Evolutionary conservation across 2,888 invertebrate genomes (phyloP), one percentile per base, ranked within the genome.

Genomic region (Erebia epiphron): DNA sequence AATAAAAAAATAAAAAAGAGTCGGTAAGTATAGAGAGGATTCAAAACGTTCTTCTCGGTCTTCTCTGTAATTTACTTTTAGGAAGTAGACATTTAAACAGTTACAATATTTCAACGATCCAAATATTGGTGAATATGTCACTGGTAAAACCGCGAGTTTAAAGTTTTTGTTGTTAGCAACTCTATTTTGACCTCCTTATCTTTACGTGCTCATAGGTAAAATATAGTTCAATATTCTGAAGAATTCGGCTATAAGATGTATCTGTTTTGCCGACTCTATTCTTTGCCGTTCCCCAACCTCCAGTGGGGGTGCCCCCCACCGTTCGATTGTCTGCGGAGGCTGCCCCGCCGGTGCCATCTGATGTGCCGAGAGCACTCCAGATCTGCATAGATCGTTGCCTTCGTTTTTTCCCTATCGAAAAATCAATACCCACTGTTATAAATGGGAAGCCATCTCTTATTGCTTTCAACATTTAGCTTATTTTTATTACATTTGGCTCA

Each of bases 321-420:
- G 89, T 94, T 92, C 93, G 93, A 93, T 94, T 94, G 94, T 94
- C 93, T 93, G 92, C 91, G 92, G 90, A 91, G 91, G 91, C 90
- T 90, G 89, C 88, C 91, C 88, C 91, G 91, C 88, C 92, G 91
- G 93, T 93, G 93, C 92, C 92, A 93, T 92, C 93, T 92, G 92
- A 92, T 92, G 92, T 93, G 91, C 92, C 90, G 92, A 92, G 92
- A 92, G 92, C 92, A 91, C 93, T 92, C 90, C 92, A 93, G 93
- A 93, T 93, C 93, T 93, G 93, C 93, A 93, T 93, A 92, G 92
- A 92, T 91, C 92, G 93, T 91, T 91, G 92, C 89, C 92, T 92
- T 92, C 92, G 88, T 92, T 93, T 93, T 92, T 93, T 92, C 91
- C 90, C 92, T 91, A 92, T 93, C 92, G 89, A 85, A 92, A 92